A percentile compares a stretch with the other conserved stretches of the same genome.
phyloP scores from a whole-genome alignment of 2,113 vertebrate genomes.

The Catharus minimus region DNA sequence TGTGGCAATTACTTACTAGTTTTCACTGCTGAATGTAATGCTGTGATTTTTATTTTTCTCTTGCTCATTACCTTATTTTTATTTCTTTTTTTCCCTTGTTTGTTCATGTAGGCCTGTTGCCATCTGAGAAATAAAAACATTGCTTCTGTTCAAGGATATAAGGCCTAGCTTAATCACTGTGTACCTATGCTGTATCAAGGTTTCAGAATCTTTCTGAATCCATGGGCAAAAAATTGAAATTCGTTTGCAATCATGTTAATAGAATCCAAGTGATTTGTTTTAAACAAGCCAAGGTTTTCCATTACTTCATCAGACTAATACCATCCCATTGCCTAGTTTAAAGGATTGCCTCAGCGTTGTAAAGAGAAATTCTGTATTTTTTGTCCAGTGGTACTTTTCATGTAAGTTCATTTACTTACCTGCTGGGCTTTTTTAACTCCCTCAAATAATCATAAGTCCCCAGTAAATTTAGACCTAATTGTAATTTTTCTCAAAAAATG shows the following conservation, averaged over 20 bases:
- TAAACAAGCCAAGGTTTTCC: conserved; percentile 71
- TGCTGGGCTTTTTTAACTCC: conserved; percentile 27
- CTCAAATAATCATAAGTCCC: background rate
- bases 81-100: conserved; percentile 77
- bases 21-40: conserved; percentile 70
- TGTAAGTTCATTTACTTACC: conserved; percentile 14
- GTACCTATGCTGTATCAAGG: conserved; percentile 59
- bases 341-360: conserved; percentile 36
- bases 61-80: conserved; percentile 74
- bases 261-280: conserved; percentile 35
- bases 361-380: conserved; percentile 32
- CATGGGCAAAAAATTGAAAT: conserved; percentile 66
- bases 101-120: conserved; percentile 66
- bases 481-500: background rate
- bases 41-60: conserved; percentile 72
- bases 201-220: conserved; percentile 71
- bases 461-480: background rate
- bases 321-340: conserved; percentile 12
- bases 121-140: conserved; percentile 67
- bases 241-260: conserved; percentile 8
- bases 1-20: conserved; percentile 61
- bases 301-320: conserved; percentile 38
- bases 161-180: conserved; percentile 80
- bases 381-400: conserved; percentile 24
- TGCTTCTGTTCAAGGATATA: conserved; percentile 99